Evolutionary conservation across 1,140 invertebrate species (phyloP), one percentile per base, ranked within the genome.

Genomic region (Lysiphlebus fabarum): DNA sequence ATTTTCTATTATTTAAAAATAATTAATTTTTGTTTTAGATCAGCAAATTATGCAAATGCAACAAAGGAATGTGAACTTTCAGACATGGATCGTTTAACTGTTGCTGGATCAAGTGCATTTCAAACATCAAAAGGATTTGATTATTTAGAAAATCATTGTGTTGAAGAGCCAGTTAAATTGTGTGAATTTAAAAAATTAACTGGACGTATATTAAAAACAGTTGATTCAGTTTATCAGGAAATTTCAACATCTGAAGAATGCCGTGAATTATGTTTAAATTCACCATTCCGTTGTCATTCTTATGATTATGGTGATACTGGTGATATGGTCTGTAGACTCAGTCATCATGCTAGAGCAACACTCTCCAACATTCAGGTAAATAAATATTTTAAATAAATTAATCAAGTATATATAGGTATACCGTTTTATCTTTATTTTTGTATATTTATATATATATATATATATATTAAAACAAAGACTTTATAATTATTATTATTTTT

Each of bases 261-360:
- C 73, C 85, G 91, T 49, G 90, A 94, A 65, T 82, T 94, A 41
- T 96, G 93, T 71, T 81, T 95, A 33, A 92, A 90, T 68, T 92
- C 92, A 8, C 90, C 91, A 7, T 88, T 87, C 80, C 85, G 83
- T 70, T 96, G 93, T 74, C 92, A 95, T 70, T 94, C 92, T 0
- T 96, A 93, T 72, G 93, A 96, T 76, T 94, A 92, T 71, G 92
- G 92, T 14, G 93, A 95, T 68, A 94, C 93, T 14, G 92, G 92
- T 40, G 92, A 95, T 68, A 88, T 91, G 82, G 92, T 96, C 7
- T 96, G 94, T 78, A 85, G 94, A 56, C 83, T 96, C 7, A 93
- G 91, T 69, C 93, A 96, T 82, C 91, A 96, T 71, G 90, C 91
- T 12, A 84, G 90, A 59, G 90, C 92, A 33, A 95, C 93, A 4